Conservation (phyloP, 2,797 vertebrate genomes). For the Thalassophryne amazonica region DNA sequence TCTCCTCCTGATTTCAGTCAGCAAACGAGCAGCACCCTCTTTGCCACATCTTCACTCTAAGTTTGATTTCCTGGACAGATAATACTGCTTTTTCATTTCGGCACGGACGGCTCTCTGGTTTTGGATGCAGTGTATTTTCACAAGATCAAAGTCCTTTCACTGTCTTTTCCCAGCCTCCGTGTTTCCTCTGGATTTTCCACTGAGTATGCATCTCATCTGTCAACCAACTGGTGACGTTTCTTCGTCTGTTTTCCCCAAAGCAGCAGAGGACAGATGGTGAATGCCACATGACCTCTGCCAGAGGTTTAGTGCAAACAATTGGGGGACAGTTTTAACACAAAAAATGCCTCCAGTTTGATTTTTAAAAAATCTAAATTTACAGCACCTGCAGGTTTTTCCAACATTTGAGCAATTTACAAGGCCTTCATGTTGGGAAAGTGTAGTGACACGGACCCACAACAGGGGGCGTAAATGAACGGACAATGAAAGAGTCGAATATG, state of each 20-base stretch:
- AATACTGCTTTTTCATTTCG: slow-evolving; percentile 11
- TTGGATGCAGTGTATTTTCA: slow-evolving; percentile 28
- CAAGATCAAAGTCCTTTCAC: slow-evolving; percentile 39
- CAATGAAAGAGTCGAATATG: too few relatives aligned
- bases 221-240: slow-evolving; percentile 33
- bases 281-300: slow-evolving; percentile 18
- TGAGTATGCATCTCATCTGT: slow-evolving; percentile 34
- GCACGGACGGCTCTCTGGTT: slow-evolving; percentile 12
- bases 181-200: slow-evolving; percentile 49
- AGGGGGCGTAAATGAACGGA: too few relatives aligned
- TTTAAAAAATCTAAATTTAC: background rate
- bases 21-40: slow-evolving; percentile 17
- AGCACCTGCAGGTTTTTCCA: too few relatives aligned
- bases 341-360: background rate
- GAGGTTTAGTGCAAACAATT: slow-evolving; percentile 2
- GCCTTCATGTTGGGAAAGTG: too few relatives aligned
- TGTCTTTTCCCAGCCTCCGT: slow-evolving; percentile 17
- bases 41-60: slow-evolving; percentile 10
- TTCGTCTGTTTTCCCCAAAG: slow-evolving; percentile 41
- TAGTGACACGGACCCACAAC: too few relatives aligned
- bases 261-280: slow-evolving; percentile 41
- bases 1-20: slow-evolving; percentile 15
- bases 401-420: too few relatives aligned
- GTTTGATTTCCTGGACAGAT: slow-evolving; percentile 29
- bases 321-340: slow-evolving; percentile 1